Base-by-base conservation (phyloP, 2,888 invertebrate genomes). In the Periphyllus acericola region DNA sequence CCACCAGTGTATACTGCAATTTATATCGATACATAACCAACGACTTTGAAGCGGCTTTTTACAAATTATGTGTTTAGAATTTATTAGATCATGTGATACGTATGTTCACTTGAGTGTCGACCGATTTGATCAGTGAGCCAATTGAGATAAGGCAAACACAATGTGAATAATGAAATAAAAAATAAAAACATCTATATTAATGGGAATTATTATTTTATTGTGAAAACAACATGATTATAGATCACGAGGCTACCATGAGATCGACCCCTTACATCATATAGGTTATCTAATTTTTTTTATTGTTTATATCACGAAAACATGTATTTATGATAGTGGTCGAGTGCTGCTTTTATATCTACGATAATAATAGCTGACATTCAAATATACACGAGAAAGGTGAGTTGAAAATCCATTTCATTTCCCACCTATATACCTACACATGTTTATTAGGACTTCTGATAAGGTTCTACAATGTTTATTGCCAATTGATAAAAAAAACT, bases 201-300 rank as follows among this genome's bases (percentile, higher is more conserved):
- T 75, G 46, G 71, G 52, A 72, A 34, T 55, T 74, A 55, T 55
- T 72, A 29, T 72, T 40, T 21, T 60, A 80, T 86, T 80, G 55
- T n/a, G 86, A 86, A 86, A 86, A 86, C 80, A 80, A 86, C 79
- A 60, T 80, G 80, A 86, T 86, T 86, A 86, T 86, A 60, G 71
- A 86, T 86, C 86, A 86, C 86, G 86, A 86, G 86, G 68, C 34
- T n/a, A 86, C 78, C 86, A 86, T 72, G 79, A 72, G 86, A 60
- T 86, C 86, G 86, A 85, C 78, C 84, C 76, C 68, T 85, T 85
- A 85, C 71, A 85, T 85, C 78, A 85, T 79, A 52, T 78, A 85
- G 85, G 76, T 85, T 85, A 85, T 86, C 86, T 80, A 60, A 36
- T 32, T 32, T 55, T 17, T 79, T 29, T 81, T 81, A 40, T 75